phyloP scores from a whole-genome alignment of 2,113 vertebrate species.

The Hydrolagus affinis region DNA sequence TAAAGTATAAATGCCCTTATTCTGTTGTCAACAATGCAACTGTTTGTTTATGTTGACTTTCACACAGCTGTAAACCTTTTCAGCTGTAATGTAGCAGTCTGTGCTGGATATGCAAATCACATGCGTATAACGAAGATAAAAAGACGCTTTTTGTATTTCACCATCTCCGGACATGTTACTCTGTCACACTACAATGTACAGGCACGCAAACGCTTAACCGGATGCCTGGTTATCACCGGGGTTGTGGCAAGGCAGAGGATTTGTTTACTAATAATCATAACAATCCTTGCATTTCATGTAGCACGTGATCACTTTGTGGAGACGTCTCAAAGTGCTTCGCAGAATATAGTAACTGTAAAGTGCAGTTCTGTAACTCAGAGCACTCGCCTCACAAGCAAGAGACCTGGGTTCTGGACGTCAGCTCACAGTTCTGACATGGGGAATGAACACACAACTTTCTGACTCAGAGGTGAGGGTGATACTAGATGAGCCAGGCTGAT shows the following conservation, averaged over 20 bases:
- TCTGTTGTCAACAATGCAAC: conserved; percentile 15
- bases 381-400: no score
- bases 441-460: no score
- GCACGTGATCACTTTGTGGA: no score
- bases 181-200: neutral
- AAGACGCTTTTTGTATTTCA: conserved; percentile 6
- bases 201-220: neutral
- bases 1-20: conserved; percentile 23
- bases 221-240: neutral
- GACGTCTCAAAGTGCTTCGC: no score
- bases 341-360: no score
- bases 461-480: no score
- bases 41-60: conserved; percentile 23
- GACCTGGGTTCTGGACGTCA: no score
- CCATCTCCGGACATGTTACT: neutral
- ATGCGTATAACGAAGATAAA: conserved; percentile 8
- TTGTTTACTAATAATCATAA: neutral
- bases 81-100: neutral
- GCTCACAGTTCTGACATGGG: no score
- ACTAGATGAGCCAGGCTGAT: no score
- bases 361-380: no score
- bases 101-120: conserved; percentile 19
- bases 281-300: no score
- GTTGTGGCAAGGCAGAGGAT: neutral
- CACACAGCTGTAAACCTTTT: conserved; percentile 8